phyloP scores from a whole-genome alignment of 2,888 invertebrate genomes.

The Euspilapteryx auroguttella region DNA sequence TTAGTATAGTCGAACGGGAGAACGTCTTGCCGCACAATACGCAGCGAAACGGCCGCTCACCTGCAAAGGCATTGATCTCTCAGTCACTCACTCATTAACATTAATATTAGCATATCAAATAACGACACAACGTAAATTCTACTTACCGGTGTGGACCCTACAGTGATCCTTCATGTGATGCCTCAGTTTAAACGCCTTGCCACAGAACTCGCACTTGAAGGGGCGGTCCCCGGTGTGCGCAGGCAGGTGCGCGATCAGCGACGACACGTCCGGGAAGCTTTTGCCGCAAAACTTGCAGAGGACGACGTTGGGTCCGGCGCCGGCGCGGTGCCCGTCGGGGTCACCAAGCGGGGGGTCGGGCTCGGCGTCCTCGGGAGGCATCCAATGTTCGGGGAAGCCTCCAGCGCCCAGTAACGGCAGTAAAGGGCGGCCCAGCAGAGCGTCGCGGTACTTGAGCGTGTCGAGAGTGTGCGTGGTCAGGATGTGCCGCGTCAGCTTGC shows the following conservation, averaged over 20 bases:
- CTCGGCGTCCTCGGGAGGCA: conserved; percentile 63
- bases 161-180: conserved; percentile 96
- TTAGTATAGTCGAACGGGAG: conserved; percentile 86
- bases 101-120: too few relatives aligned
- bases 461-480: conserved; percentile 87
- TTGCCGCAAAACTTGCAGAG: conserved; percentile 92
- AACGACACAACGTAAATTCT: conserved; percentile 3
- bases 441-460: conserved; percentile 84
- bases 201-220: conserved; percentile 92
- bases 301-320: too few relatives aligned
- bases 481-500: conserved; percentile 88
- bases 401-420: conserved; percentile 47
- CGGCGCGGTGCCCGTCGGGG: conserved; percentile 67
- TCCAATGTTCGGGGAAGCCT: conserved; percentile 42
- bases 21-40: conserved; percentile 89
- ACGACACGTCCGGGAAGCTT: conserved; percentile 88
- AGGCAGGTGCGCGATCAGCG: conserved; percentile 84
- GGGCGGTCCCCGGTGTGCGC: conserved; percentile 90
- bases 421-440: conserved; percentile 42
- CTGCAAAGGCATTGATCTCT: conserved; percentile 31
- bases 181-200: conserved; percentile 88
- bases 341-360: conserved; percentile 59
- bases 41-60: conserved; percentile 88
- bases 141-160: conserved; percentile 84
- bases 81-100: too few relatives aligned